Evolutionary conservation across 2,113 vertebrate species (phyloP), one percentile per base, ranked within the genome.

Genomic region (Anhinga rufa): DNA sequence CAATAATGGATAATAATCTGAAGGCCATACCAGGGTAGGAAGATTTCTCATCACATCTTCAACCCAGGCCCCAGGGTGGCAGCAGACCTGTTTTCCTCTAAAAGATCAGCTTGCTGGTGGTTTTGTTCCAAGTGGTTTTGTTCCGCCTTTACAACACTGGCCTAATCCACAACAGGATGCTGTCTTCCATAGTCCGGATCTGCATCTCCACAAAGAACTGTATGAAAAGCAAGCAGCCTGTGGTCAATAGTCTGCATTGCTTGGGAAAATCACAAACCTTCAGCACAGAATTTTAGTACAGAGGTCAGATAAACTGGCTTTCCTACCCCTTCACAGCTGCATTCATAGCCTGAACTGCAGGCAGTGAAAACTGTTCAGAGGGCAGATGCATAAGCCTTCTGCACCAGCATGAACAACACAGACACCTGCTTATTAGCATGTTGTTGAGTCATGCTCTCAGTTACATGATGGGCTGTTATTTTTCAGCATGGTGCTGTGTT

Each of bases 401-500:
- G 2, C 19, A 49, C 16, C 72, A 80, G 64, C 54, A 62, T 11
- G 83, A 95, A 90, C 7, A 55, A 75, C 44, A 72, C 9, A 60
- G 86, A 82, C 78, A 91, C 49, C 91, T 90, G 71, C 64, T 92
- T 86, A 77, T 91, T 82, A 83, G 70, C 75, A 76, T 72, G 68
- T 48, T 93, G 70, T 80, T 51, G 24, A 94, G n/a, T 69, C 77
- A 64, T 36, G 42, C 54, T 97, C 72, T 93, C 74, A 65, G 4
- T 90, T 92, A 80, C 49, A 58, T 13, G 57, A 80, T 71, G 40
- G 64, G 61, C 57, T 93, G 55, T 88, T 89, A 91, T 92, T 97
- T 93, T 95, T 92, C 90, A 82, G 72, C 78, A 58, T 76, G 88
- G 66, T 82, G 36, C 72, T 86, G 40, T 83, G 85, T 85, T 95